Percentiles rank a stretch among this genome's conserved stretches.
Evolutionary conservation across 2,888 invertebrate species (phyloP).

Genomic region (Lamproptera curius): DNA sequence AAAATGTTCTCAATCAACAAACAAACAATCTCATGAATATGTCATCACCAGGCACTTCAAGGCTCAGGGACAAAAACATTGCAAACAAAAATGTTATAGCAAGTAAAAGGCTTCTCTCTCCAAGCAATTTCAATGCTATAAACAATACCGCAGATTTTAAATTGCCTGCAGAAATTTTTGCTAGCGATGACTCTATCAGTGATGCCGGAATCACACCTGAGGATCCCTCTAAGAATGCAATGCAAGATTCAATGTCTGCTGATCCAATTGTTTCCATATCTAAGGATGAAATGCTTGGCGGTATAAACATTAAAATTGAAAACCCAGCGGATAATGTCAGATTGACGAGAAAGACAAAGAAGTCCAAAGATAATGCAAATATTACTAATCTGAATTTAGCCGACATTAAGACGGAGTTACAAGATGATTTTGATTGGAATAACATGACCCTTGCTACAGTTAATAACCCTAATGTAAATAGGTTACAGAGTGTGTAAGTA

Average conservation of each 20-base stretch:
- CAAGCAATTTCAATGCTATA: conserved; percentile 50
- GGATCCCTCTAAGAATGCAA: conserved; percentile 49
- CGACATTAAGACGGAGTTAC: conserved; percentile 70
- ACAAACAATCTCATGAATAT: conserved; percentile 36
- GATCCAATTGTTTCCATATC: conserved; percentile 35
- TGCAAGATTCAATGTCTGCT: conserved; percentile 42
- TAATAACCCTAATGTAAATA: conserved; percentile 55
- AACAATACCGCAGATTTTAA: conserved; percentile 63
- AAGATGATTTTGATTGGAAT: conserved; percentile 70
- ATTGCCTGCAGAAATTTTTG: conserved; percentile 72
- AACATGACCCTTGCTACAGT: conserved; percentile 70
- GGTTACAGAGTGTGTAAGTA: conserved; percentile 68
- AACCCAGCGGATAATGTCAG: conserved; percentile 35
- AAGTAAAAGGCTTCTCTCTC: conserved; percentile 40
- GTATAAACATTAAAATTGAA: conserved; percentile 64
- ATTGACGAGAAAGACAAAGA: conserved; percentile 48
- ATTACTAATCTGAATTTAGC: conserved; percentile 48
- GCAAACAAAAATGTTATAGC: conserved; percentile 30
- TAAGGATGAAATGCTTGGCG: conserved; percentile 67
- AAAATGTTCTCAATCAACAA: conserved; percentile 36
- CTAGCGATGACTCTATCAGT: conserved; percentile 68
- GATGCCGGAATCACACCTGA: conserved; percentile 49
- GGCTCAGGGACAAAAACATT: conserved; percentile 35
- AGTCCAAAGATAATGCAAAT: conserved; percentile 36
- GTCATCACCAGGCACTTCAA: conserved; percentile 43